Evolutionary conservation across 2,113 vertebrate species (phyloP).

Genomic region (Bufo gargarizans): DNA sequence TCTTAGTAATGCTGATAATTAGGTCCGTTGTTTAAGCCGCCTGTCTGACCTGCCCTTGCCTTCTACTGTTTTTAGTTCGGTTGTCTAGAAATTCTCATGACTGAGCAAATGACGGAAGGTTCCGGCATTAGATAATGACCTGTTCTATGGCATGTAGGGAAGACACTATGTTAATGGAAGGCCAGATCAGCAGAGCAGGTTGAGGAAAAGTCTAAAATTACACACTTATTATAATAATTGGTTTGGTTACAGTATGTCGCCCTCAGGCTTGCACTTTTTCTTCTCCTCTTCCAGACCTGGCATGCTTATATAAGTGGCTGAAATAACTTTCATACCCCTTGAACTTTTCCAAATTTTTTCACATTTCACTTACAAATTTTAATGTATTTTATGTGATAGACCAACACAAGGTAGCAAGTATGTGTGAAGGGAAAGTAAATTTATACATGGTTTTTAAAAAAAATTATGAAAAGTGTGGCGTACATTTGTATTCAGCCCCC

Average conservation of each 20-base stretch:
- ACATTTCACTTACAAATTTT: no score
- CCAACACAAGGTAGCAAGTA: no score
- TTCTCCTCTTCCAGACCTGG: neutral
- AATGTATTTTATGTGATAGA: no score
- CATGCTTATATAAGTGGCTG: neutral
- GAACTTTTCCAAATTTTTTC: no score
- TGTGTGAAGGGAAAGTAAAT: no score
- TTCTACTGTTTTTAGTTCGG: neutral
- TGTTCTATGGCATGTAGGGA: constrained; percentile 11
- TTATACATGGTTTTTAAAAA: no score
- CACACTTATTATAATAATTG: constrained; percentile 38
- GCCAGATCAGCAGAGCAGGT: constrained; percentile 18
- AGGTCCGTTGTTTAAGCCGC: neutral
- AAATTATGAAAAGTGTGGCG: no score
- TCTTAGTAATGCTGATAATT: constrained; percentile 17
- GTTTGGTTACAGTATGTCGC: constrained; percentile 20
- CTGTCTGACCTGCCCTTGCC: constrained; percentile 10
- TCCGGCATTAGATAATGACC: constrained; percentile 31
- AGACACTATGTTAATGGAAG: constrained; percentile 37
- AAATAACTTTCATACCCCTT: neutral
- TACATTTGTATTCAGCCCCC: no score
- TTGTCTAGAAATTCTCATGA: constrained; percentile 40
- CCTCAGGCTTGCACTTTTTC: neutral
- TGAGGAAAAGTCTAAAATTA: constrained; percentile 26
- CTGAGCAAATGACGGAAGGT: constrained; percentile 25